Evolutionary conservation across 2,888 invertebrate genomes (phyloP), one percentile per base, ranked within the genome.

Genomic region (Danaus chrysippus): DNA sequence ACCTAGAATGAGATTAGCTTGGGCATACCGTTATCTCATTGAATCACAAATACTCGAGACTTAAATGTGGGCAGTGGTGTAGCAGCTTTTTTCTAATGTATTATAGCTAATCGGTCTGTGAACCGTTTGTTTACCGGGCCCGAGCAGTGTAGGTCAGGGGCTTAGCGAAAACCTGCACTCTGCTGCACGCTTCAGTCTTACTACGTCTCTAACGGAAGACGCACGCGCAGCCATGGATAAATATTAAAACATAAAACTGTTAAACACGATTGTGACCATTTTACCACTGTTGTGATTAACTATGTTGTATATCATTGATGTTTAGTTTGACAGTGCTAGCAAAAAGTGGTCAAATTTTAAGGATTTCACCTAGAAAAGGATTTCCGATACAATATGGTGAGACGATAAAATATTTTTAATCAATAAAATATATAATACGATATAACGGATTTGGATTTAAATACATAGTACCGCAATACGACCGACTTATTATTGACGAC

Each of bases 81-180:
- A 73, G 73, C 76, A 73, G 75, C 74, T 75, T 79, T 76, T 80
- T 76, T 70, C 71, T 75, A 75, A 77, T 73, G 76, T 73, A 76
- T 73, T 69, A 74, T 77, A 73, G 79, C 79, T 83, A 87, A 89
- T 91, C 89, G 90, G 87, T 88, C 89, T 88, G 77, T 87, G 90
- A 90, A 90, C 90, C 87, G 88, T 86, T 86, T 89, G 89, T 89
- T 88, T 88, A 86, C 87, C 84, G 83, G 78, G 79, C 84, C 77
- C 82, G 81, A 73, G 72, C 76, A 74, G 85, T 88, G 87, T 89
- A 86, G 88, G 89, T 89, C 90, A 86, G 80, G 78, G 73, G 78
- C 75, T 71, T 70, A n/a, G 17, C 3, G 49, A 15, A 73, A 85
- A 83, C 83, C 70, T 71, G 74, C 69, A 65, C 83, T 82, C 70